Base-by-base conservation (phyloP, 2,888 invertebrate species). In the Helobdella robusta region DNA sequence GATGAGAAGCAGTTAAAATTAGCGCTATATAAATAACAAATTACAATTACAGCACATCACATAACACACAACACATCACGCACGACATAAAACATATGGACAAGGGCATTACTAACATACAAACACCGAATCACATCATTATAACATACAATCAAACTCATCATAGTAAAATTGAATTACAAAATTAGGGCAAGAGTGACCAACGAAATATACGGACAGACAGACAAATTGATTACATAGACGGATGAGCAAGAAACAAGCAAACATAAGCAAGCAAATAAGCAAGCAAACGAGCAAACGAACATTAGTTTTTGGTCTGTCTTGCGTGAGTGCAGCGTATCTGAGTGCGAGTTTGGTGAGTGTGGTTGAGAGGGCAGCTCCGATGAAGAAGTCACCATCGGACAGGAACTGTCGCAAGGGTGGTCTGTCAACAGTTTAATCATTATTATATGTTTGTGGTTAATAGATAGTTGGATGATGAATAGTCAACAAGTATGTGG, bases 321-420 rank as follows among this genome's bases (percentile, higher is more conserved):
- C 77, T 30, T 70, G 64, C 15, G 75, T 76, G 23, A 77, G 72
- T 18, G 82, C 78, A 23, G 83, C 81, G 74, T 84, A 88, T 65
- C 87, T 83, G 59, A 97, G 83, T 0, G 91, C 89, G 73, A 98
- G 81, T 82, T 97, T 97, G 48, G 90, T 87, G 62, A 98, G 83
- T 35, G 91, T 89, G 1, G 93, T 89, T 52, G 91, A 89, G 25
- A 97, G 82, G 50, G 92, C 87, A 18, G 95, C 92, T 1, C 89
- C 93, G 68, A 95, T 88, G 81, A 94, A 98, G 81, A 93, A 93
- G 76, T 98, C 93, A 1, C 95, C 95, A 71, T 89, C 88, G 83
- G 91, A 86, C 75, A 98, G 84, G 76, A 92, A 93, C 72, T 88
- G 86, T 44, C 91, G 85, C 66, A 95, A 81, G 6, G 89, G 86